Conservation (phyloP, 2,113 vertebrate genomes). For the Prinia subflava region DNA sequence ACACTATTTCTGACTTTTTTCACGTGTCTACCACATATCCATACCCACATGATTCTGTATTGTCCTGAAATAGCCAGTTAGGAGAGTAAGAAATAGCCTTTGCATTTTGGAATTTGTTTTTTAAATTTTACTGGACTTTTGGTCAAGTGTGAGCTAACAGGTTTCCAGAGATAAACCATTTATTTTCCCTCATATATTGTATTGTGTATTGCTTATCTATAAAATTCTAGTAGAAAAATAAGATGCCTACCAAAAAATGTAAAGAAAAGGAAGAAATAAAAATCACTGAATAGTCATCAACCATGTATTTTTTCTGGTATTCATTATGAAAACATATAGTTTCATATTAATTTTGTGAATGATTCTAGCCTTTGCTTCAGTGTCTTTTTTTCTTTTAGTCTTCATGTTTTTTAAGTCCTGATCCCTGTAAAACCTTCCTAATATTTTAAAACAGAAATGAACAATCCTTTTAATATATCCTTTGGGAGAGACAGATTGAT, state of each 20-base stretch:
- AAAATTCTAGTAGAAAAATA: not conserved
- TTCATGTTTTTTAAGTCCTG: not conserved
- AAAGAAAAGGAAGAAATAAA: not conserved
- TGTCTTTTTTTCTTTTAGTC: not conserved
- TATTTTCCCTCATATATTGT: not conserved
- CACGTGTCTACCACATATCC: not conserved
- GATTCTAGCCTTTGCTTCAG: not conserved
- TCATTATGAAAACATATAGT: not conserved
- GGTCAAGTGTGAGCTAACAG: not conserved
- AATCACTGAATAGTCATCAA: not conserved
- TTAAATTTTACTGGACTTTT: not conserved
- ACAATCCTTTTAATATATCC: not conserved
- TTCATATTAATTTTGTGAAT: not conserved
- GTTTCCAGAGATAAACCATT: not conserved
- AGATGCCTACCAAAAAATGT: not conserved
- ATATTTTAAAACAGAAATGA: not conserved
- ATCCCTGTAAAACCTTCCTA: not conserved
- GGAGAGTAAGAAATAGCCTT: not conserved
- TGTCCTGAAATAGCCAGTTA: not conserved
- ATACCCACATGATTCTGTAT: not conserved
- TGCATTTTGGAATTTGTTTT: not conserved
- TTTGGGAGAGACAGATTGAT: not conserved
- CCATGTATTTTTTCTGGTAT: not conserved
- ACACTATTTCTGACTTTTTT: not conserved
- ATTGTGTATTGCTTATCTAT: not conserved